Base-by-base conservation (phyloP, 1,140 invertebrate species). In the Papilio polytes region DNA sequence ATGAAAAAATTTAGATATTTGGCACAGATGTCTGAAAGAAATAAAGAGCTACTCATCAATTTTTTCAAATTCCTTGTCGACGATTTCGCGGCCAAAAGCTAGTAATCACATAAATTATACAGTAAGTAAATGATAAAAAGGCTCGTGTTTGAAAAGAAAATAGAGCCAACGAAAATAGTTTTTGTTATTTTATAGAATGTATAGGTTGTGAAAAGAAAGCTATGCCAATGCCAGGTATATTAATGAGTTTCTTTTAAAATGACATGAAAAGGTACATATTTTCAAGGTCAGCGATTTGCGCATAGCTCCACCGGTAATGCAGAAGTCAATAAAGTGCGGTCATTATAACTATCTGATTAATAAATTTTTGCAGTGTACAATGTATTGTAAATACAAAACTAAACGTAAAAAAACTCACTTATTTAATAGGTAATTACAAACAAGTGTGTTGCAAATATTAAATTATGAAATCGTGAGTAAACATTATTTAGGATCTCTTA, bases 231-330 rank as follows among this genome's bases (percentile, higher is more conserved):
- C 22, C 63, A 66, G 26, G 26, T 66, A 36, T 70, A 70, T 70
- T 70, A 66, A 66, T 66, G 63, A 70, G 63, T 26, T 70, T 70
- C 63, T 70, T 18, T 70, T 70, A 70, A 70, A 70, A 70, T 70
- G 63, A 70, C 63, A 70, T 70, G 63, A 70, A 70, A 36, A 70
- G 63, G 22, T 31, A 70, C 26, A 70, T 70, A 18, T 15, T 70
- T 70, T 70, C 26, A 70, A 31, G 63, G 63, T 70, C 13, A 26
- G 12, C 13, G 9, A 70, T 70, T 70, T 70, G 26, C 63, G 63
- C 22, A 31, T 70, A 15, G 26, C 63, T 20, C 20, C 0, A 63
- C 20, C 7, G 63, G 26, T 70, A 70, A 26, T 70, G 26, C 26
- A 70, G 12, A 36, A 15, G 26, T 31, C 26, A 70, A 70, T 70